Percentiles rank a stretch among this genome's conserved stretches.
Conservation (phyloP, 2,797 vertebrate species). For the Fistularia tabacaria region DNA sequence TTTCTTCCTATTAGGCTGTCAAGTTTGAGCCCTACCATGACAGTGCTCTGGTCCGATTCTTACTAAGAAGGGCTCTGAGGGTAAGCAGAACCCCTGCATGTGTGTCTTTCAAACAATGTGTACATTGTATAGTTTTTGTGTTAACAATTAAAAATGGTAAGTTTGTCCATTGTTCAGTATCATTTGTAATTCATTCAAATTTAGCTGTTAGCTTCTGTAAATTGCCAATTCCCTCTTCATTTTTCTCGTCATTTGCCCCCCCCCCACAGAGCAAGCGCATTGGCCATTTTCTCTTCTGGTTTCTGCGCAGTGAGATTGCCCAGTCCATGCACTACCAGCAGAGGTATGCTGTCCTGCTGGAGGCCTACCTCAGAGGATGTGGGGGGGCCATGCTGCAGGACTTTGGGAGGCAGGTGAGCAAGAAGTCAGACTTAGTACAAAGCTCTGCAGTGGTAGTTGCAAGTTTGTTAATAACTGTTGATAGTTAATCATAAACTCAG, state of each 20-base stretch:
- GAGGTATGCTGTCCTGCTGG: constrained; percentile 91
- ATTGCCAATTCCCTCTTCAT: neutral
- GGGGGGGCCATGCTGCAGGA: constrained; percentile 91
- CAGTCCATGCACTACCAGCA: constrained; percentile 98
- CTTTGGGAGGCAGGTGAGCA: constrained; percentile 82
- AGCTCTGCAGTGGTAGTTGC: too few relatives aligned
- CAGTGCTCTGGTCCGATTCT: constrained; percentile 91
- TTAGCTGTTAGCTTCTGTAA: neutral
- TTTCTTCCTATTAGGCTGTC: constrained; percentile 80
- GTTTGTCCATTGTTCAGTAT: neutral
- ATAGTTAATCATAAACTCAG: too few relatives aligned
- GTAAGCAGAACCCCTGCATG: constrained; percentile 71
- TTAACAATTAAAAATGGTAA: too few relatives aligned
- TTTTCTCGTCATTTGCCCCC: neutral
- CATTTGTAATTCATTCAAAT: neutral
- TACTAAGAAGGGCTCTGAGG: constrained; percentile 90
- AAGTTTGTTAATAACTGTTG: too few relatives aligned
- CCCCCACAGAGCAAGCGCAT: constrained; percentile 89
- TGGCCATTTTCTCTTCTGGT: constrained; percentile 98
- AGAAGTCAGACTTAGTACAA: too few relatives aligned
- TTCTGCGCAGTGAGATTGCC: constrained; percentile 95
- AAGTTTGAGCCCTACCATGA: constrained; percentile 99
- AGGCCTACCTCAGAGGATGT: constrained; percentile 93
- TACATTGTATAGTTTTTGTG: too few relatives aligned
- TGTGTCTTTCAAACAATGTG: neutral